Conservation (phyloP, 2,113 vertebrate genomes). For the Cyprinodon tularosa region DNA sequence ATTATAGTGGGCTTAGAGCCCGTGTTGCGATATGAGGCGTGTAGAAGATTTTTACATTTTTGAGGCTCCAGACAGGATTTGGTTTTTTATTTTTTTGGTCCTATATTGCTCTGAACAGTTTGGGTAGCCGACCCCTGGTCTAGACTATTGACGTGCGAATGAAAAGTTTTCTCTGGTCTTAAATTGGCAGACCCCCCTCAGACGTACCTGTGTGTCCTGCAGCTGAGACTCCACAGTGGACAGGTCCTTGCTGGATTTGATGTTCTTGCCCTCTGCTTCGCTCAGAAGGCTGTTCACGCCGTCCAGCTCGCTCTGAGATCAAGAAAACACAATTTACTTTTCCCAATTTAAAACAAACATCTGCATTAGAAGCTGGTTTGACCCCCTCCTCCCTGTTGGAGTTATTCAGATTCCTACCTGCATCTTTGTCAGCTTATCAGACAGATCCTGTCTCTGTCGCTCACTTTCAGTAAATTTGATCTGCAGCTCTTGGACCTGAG, state of each 20-base stretch:
- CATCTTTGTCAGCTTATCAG: conserved; percentile 85
- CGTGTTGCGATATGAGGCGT: too few species aligned
- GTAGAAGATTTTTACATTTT: too few species aligned
- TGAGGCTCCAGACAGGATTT: too few species aligned
- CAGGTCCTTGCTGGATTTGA: conserved; percentile 91
- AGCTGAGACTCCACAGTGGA: conserved; percentile 90
- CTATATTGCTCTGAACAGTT: too few species aligned
- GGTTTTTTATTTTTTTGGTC: too few species aligned
- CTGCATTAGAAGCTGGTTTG: too few species aligned
- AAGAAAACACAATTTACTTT: background rate
- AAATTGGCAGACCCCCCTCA: too few species aligned
- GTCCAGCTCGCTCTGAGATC: conserved; percentile 86
- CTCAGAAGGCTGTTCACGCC: conserved; percentile 84
- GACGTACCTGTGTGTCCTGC: conserved; percentile 90
- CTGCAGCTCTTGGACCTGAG: conserved; percentile 92
- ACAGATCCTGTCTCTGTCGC: conserved; percentile 83
- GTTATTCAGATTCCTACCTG: conserved; percentile 81
- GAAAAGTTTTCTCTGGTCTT: too few species aligned
- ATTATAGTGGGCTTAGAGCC: too few species aligned
- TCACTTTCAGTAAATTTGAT: conserved; percentile 88
- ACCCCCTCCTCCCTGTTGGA: background rate
- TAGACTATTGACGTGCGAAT: too few species aligned
- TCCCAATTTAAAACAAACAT: background rate
- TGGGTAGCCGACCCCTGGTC: too few species aligned
- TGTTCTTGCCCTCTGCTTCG: conserved; percentile 90